A percentile compares a stretch with the other conserved stretches of the same genome.
Conservation (phyloP, 2,797 vertebrate genomes). For the Gypaetus barbatus region DNA sequence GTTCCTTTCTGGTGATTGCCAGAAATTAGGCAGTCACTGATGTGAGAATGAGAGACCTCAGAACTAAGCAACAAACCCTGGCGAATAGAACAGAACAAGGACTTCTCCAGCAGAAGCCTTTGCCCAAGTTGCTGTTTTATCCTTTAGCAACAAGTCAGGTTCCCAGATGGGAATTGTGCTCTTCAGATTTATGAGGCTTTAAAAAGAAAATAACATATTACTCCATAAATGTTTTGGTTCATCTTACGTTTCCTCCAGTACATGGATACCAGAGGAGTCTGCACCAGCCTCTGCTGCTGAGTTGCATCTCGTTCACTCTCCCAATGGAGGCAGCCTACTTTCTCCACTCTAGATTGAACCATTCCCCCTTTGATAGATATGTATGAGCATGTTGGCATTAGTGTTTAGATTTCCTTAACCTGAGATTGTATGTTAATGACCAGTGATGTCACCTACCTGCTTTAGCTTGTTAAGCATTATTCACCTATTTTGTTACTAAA, state of each 20-base stretch:
- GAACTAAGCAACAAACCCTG: not conserved
- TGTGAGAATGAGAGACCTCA: not conserved
- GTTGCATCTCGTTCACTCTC: not conserved
- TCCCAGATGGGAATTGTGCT: not conserved
- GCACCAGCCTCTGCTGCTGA: not conserved
- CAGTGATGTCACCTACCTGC: not conserved
- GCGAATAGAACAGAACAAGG: fast-evolving
- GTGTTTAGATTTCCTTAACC: slow-evolving; percentile 63
- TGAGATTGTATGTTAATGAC: slow-evolving; percentile 33
- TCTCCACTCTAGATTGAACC: not conserved
- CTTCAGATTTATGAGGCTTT: not conserved
- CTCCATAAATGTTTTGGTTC: not conserved
- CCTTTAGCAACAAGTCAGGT: not conserved
- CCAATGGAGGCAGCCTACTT: not conserved
- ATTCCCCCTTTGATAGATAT: not conserved
- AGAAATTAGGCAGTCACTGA: not conserved
- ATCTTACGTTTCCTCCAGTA: not conserved
- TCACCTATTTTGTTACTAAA: slow-evolving; percentile 43
- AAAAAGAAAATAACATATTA: not conserved
- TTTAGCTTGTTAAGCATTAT: slow-evolving; percentile 20
- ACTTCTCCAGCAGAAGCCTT: not conserved
- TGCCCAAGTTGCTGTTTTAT: not conserved
- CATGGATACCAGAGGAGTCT: not conserved
- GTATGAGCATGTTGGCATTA: slow-evolving; percentile 69
- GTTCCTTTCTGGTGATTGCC: not conserved